Conservation (phyloP, 2,113 vertebrate species). For the Melanerpes formicivorus region DNA sequence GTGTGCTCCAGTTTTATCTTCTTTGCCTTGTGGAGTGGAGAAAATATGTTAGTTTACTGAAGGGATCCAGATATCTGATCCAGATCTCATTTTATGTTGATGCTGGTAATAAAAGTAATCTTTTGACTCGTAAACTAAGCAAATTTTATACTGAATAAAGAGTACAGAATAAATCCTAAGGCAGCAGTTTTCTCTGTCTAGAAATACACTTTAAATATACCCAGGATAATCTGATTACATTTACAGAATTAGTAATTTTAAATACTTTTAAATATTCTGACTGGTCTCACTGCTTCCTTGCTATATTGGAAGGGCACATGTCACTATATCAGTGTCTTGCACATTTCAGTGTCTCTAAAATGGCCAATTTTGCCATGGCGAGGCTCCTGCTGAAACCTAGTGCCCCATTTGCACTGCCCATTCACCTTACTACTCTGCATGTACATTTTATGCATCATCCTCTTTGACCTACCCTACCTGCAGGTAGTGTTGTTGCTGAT, state of each 20-base stretch:
- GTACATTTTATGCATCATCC: background rate
- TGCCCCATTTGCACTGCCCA: background rate
- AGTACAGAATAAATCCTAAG: constrained; percentile 47
- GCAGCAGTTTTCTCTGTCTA: constrained; percentile 6
- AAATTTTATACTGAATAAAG: constrained; percentile 37
- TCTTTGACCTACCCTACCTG: constrained; percentile 72
- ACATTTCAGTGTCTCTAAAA: background rate
- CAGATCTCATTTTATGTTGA: constrained; percentile 43
- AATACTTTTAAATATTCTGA: constrained; percentile 13
- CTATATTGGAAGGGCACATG: background rate
- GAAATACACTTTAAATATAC: constrained; percentile 27
- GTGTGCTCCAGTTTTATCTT: constrained; percentile 20
- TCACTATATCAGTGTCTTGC: background rate
- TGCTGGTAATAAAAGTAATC: constrained; percentile 48
- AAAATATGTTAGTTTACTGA: constrained; percentile 29
- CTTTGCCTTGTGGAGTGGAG: constrained; percentile 38
- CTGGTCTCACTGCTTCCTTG: background rate
- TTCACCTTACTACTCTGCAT: background rate
- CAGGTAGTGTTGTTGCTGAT: constrained; percentile 74
- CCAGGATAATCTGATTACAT: constrained; percentile 37
- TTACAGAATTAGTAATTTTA: background rate
- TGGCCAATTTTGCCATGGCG: background rate
- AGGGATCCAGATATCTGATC: constrained; percentile 36
- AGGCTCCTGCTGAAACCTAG: background rate
- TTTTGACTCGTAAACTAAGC: constrained; percentile 54